A percentile compares a stretch with the other conserved stretches of the same genome.
These are phyloP conservation scores for Drosophila malerkotliana DNA, from an alignment of 1,140 invertebrate genomes.

Conservation along the genomic window DNA sequence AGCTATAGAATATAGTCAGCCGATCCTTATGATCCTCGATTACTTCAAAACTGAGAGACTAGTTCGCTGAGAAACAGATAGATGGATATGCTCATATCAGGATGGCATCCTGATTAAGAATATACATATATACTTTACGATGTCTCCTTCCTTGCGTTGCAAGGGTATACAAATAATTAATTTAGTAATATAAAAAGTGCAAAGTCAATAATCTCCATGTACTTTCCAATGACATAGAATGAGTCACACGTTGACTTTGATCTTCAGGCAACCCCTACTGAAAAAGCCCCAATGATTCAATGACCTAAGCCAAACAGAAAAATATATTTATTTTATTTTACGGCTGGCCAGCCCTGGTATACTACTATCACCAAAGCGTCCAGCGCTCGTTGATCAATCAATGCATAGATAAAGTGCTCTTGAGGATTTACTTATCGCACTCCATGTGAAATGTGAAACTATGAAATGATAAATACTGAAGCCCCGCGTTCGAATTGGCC, in stretches of 20 bases:
- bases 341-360: background rate
- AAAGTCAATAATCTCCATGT: background rate
- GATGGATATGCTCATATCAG: too few relatives aligned
- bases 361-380: background rate
- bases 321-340: background rate
- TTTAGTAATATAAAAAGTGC: too few relatives aligned
- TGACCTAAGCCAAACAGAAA: background rate
- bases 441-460: background rate
- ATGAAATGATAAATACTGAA: conserved; percentile 4
- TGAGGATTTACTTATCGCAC: conserved; percentile 3
- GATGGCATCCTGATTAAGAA: too few relatives aligned
- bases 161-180: too few relatives aligned
- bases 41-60: too few relatives aligned
- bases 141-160: too few relatives aligned
- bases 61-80: too few relatives aligned
- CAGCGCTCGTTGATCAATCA: background rate
- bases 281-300: background rate
- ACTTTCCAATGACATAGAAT: background rate
- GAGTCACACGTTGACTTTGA: conserved; percentile 1
- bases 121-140: too few relatives aligned
- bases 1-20: too few relatives aligned
- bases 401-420: background rate
- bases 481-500: background rate
- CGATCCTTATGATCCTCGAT: too few relatives aligned
- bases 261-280: background rate